Base-by-base conservation (phyloP, 2,888 invertebrate species). In the Himalopsyche kuldschensis region DNA sequence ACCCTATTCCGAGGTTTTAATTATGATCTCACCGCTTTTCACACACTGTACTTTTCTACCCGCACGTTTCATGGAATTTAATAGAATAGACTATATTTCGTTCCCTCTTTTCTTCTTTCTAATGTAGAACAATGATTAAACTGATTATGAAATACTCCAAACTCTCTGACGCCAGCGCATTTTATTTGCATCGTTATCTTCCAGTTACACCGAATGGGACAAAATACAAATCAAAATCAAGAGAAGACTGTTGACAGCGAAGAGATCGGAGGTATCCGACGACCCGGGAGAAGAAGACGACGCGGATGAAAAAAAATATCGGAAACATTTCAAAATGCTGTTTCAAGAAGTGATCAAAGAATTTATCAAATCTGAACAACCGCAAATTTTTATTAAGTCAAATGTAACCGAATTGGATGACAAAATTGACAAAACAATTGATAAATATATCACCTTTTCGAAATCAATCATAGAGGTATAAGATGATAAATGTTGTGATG, bases 1-100 rank as follows among this genome's bases (percentile, higher is more conserved):
- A 94, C 87, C 94, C 95, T 3, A 92, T 96, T 88, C 96, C 96
- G 27, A 95, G 95, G 96, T 94, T 89, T 88, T 20, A 11, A 41
- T 41, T 41, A 41, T 15, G 6, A 41, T 41, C 15, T 41, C 15
- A 41, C 15, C 41, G 15, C 15, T 15, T 2, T 5, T 41, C 3
- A 15, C 35, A 35, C 35, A 35, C 10, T 35, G 6, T 35, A 10
- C 10, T 8, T 10, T 35, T 41, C 6, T 15, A 3, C 41, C 15
- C 1, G 15, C 15, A 41, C 15, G 15, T 41, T 41, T 41, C 11
- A 41, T 41, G 2, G 2, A 41, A 15, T 41, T 41, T 4, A 11
- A 41, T 41, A 41, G 15, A 15, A 41, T 15, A 1, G 2, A 41
- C 3, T n/a, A n/a, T n/a, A n/a, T n/a, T n/a, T n/a, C n/a, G n/a